Evolutionary conservation across 2,113 vertebrate species (phyloP).

Genomic region (Equus quagga): DNA sequence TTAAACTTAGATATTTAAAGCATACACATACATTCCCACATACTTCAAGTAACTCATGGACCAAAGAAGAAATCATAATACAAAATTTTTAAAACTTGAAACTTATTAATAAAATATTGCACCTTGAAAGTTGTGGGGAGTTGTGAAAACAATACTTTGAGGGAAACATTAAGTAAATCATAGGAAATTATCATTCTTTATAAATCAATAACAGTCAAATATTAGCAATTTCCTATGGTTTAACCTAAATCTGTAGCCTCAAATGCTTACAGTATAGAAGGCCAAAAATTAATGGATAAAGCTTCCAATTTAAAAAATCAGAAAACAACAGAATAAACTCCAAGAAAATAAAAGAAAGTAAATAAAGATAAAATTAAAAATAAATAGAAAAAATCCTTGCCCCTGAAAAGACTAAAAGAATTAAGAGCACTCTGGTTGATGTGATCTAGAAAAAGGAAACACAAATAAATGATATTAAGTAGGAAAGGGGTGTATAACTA

Average conservation of each 20-base stretch:
- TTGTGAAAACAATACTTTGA: not conserved
- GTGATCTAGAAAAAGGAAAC: not conserved
- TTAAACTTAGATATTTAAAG: not conserved
- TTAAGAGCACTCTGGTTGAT: not conserved
- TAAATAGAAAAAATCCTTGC: not conserved
- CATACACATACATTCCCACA: not conserved
- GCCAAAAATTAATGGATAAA: not conserved
- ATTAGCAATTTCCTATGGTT: not conserved
- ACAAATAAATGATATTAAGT: not conserved
- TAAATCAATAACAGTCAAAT: not conserved
- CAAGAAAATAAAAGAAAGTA: not conserved
- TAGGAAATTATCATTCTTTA: not conserved
- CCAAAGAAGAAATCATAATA: not conserved
- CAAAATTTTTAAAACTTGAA: not conserved
- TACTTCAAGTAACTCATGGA: not conserved
- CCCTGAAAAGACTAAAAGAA: not conserved
- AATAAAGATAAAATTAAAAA: no score
- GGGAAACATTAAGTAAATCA: conserved; percentile 15
- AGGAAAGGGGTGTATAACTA: not conserved
- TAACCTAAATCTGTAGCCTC: not conserved
- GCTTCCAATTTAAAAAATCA: not conserved
- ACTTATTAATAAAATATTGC: not conserved
- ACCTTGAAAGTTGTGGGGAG: not conserved
- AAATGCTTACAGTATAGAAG: not conserved
- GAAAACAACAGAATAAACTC: not conserved